Conservation (phyloP, 2,888 invertebrate genomes). For the Athalia rosae region DNA sequence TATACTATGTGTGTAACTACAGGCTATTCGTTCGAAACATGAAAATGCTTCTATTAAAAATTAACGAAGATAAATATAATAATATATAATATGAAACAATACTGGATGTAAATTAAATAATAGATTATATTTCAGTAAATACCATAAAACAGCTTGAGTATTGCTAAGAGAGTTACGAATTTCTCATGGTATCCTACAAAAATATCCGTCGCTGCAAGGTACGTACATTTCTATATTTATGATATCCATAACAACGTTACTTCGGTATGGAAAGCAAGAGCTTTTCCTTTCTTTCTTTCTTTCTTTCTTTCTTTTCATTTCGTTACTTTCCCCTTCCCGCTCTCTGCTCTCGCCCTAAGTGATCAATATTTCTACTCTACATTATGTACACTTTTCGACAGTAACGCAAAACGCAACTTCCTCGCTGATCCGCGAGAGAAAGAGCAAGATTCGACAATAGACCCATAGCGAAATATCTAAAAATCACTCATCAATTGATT, state of each 20-base stretch:
- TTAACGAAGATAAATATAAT: conserved; percentile 63
- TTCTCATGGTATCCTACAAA: conserved; percentile 35
- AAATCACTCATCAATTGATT: conserved; percentile 15
- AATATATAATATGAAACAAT: conserved; percentile 60
- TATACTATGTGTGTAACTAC: not conserved
- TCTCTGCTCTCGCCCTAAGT: no score
- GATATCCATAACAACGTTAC: not conserved
- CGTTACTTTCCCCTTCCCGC: no score
- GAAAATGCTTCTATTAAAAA: conserved; percentile 35
- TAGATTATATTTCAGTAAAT: conserved; percentile 49
- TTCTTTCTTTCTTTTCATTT: not conserved
- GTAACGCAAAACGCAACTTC: not conserved
- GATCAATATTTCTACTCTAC: not conserved
- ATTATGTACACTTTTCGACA: conserved; percentile 33
- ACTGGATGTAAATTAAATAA: conserved; percentile 69
- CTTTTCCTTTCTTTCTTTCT: not conserved
- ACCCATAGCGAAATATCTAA: not conserved
- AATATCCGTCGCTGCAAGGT: conserved; percentile 26
- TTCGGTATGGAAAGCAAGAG: not conserved
- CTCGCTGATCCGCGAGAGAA: not conserved
- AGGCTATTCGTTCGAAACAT: conserved; percentile 26
- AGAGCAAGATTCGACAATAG: not conserved
- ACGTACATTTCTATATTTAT: conserved; percentile 37
- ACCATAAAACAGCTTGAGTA: conserved; percentile 52
- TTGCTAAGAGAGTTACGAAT: conserved; percentile 49